Conservation (phyloP, 2,888 invertebrate genomes). For the Drosophila ustulata region DNA sequence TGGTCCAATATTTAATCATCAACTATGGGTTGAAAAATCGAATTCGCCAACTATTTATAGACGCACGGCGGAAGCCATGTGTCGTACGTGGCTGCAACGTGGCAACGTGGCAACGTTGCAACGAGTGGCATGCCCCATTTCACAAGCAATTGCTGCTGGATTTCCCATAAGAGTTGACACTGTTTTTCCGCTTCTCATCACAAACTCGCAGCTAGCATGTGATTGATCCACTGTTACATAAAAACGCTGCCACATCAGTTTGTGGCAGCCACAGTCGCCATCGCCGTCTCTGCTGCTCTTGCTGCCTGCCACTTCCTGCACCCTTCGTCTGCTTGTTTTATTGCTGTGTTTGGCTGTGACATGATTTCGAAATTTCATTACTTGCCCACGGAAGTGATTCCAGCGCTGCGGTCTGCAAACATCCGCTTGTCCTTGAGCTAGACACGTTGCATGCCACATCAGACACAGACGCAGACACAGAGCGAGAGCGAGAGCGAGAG, state of each 20-base stretch:
- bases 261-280: not conserved
- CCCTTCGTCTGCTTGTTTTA: slow-evolving; percentile 51
- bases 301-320: slow-evolving; percentile 61
- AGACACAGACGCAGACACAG: not conserved
- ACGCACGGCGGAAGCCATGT: slow-evolving; percentile 19
- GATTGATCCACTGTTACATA: slow-evolving; percentile 17
- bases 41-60: slow-evolving; percentile 52
- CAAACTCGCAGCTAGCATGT: not conserved
- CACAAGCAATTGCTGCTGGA: slow-evolving; percentile 17
- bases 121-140: slow-evolving; percentile 14
- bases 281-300: slow-evolving; percentile 13
- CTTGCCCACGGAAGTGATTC: slow-evolving; percentile 62
- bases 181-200: slow-evolving; percentile 16
- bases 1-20: slow-evolving; percentile 52
- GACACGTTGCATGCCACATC: slow-evolving; percentile 25
- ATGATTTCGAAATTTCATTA: slow-evolving; percentile 67
- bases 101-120: not conserved
- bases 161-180: slow-evolving; percentile 37
- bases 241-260: slow-evolving; percentile 14
- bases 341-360: slow-evolving; percentile 58
- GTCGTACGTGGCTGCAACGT: slow-evolving; percentile 5
- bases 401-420: slow-evolving; percentile 65
- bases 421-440: slow-evolving; percentile 78
- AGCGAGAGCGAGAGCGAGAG: not conserved
- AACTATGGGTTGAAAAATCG: slow-evolving; percentile 15